Percentiles rank a stretch among this genome's conserved stretches.
phyloP scores from a whole-genome alignment of 2,113 vertebrate species.

The Sphyrna mokarran region DNA sequence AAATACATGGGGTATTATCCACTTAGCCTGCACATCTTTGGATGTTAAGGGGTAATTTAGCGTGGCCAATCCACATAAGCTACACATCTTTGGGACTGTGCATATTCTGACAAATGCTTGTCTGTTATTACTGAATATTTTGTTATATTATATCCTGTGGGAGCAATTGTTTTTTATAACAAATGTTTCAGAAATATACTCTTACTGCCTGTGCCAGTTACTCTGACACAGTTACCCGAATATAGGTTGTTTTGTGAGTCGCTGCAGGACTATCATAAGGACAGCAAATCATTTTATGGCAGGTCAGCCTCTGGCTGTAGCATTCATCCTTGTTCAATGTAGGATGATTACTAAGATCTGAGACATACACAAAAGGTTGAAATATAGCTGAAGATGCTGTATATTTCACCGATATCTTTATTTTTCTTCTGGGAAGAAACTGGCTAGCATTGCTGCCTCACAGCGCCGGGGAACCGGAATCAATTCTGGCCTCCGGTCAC shows the following conservation, averaged over 20 bases:
- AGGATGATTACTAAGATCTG: neutral
- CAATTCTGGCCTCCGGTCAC: too few species aligned
- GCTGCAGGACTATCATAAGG: too few species aligned
- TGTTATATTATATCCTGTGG: neutral
- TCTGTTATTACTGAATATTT: slow-evolving; percentile 3
- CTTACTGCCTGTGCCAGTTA: neutral
- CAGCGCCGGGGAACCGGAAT: too few species aligned
- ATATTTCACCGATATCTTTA: neutral
- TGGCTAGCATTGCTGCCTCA: too few species aligned
- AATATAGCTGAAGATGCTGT: neutral
- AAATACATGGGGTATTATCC: too few species aligned
- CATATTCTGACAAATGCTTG: neutral
- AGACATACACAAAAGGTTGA: neutral
- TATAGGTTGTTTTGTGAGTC: neutral
- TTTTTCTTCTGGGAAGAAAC: neutral
- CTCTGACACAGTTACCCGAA: neutral
- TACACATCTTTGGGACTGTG: too few species aligned
- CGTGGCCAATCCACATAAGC: too few species aligned
- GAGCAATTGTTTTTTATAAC: neutral
- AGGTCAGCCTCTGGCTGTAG: neutral
- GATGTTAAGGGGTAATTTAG: too few species aligned
- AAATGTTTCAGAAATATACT: neutral
- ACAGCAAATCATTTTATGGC: neutral
- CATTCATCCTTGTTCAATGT: slow-evolving; percentile 1
- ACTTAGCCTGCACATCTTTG: too few species aligned